phyloP scores from a whole-genome alignment of 1,140 invertebrate genomes.

The Helicoverpa zea region DNA sequence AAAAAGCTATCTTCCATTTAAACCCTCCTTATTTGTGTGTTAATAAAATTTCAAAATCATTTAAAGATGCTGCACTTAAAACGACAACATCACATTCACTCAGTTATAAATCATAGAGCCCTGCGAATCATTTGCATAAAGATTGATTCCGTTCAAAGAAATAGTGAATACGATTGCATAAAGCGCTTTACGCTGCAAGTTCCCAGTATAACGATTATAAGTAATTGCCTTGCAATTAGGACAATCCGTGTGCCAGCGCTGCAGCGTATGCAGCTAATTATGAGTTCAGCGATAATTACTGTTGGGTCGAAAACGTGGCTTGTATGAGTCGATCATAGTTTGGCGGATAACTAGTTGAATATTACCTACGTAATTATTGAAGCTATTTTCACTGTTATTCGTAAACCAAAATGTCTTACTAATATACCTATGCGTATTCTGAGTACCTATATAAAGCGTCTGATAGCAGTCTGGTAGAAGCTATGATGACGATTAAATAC shows the following conservation, averaged over 20 bases:
- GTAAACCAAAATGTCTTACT: too few relatives aligned
- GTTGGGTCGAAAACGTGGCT: constrained; percentile 73
- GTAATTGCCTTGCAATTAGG: constrained; percentile 79
- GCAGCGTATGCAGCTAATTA: constrained; percentile 76
- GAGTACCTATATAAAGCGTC: too few relatives aligned
- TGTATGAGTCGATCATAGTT: constrained; percentile 39
- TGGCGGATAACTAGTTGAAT: neutral
- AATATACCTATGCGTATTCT: too few relatives aligned
- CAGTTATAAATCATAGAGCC: neutral
- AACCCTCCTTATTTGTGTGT: neutral
- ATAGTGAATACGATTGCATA: neutral
- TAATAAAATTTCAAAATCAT: neutral
- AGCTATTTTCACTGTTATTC: too few relatives aligned
- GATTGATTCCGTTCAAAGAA: constrained; percentile 19
- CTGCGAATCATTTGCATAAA: constrained; percentile 3
- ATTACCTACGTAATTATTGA: neutral
- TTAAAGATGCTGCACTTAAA: neutral
- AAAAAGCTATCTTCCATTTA: neutral
- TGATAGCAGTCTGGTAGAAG: too few relatives aligned
- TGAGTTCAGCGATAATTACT: constrained; percentile 77
- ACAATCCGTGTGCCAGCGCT: constrained; percentile 65
- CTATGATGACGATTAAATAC: too few relatives aligned
- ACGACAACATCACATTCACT: neutral
- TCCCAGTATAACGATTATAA: constrained; percentile 67
- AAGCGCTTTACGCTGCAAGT: constrained; percentile 70